Evolutionary conservation across 92 coral and sea anemone genomes (phyloP), one percentile per base, ranked within the genome.

Genomic region (Scolanthus callimorphus): DNA sequence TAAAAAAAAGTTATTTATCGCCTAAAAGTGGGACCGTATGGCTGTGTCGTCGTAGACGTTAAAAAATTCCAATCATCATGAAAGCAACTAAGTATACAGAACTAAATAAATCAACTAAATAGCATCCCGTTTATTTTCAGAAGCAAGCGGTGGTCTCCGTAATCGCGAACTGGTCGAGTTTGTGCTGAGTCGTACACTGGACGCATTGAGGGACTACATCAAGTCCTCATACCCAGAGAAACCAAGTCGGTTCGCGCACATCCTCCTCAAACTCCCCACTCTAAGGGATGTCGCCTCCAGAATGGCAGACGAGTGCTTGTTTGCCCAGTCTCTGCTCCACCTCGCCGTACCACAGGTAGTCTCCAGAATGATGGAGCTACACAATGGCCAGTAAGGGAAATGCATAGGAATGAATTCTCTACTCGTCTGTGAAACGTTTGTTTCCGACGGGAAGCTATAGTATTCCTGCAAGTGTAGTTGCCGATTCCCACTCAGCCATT

Each of bases 201-300:
- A 90, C 37, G 96, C 91, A 4, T 60, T 94, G 53, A 83, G 96
- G n/a, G 99, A 89, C 50, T 94, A 89, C 62, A 77, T 94, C 60
- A 81, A 86, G 63, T 76, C 88, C 38, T 88, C 94, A 0, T 94
- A 94, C 46, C 96, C 99, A 15, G 96, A 88, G 74, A 90, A 94
- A 66, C 99, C 96, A 22, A 89, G 89, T 64, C 91, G 99, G 3
- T 94, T 94, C 47, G 96, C 96, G 2, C 96, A 94, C 43, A 86
- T 94, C 53, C 67, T 94, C 55, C 83, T 94, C 24, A 83, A 88
- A 23, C 85, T 94, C n/a, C 99, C 99, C 1, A 74, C 96, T 15
- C 69, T 94, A 12, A 83, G 99, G 15, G 70, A 68, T 6, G 83
- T 88, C 45, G 83, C 90, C 29, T 74, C 90, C 29, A 90, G 77